Evolutionary conservation across 2,113 vertebrate species (phyloP), one percentile per base, ranked within the genome.

Genomic region (Brevimyrus niger): DNA sequence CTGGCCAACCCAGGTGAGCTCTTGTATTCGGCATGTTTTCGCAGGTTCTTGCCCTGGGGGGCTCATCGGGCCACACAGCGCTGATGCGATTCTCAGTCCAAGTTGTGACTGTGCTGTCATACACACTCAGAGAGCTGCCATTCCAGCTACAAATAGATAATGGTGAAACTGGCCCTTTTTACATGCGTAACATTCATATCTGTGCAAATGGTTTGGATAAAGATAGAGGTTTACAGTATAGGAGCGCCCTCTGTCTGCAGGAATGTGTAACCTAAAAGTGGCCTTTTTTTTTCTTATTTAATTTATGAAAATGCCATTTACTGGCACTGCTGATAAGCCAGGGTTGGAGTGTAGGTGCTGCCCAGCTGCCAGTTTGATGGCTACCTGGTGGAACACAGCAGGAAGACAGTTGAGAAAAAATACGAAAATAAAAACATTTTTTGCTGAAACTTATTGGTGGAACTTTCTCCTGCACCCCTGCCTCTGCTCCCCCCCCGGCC

Each of bases 1-100:
- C 94, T 99, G 50, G 98, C 98, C 89, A 99, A 99, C 91, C 98
- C 98, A 94, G 98, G 98, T 99, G 94, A 97, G 95, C 93, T 89
- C 38, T 51, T 38, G 21, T 4, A 2, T 21, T 13, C 80, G 51
- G 23, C 11, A 27, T 3, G 17, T 31, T 58, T 61, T n/a, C 21
- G 35, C 21, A 6, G 86, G 38, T 48, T 38, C 1, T 2, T 80
- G 31, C 27, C 21, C 82, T 4, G 19, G 19, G 17, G 42, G 23
- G 58, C 58, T 23, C 8, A 61, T 61, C 58, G 10, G 31, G 65
- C n/a, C 27, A 9, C 65, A 1, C 35, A n/a, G 55, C 7, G 6
- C 21, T 1, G 2, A 23, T 23, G 19, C 21, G 5, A 5, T 5
- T 6, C 53, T 23, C 55, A 58, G 55, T 8, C 55, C 55, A 2